phyloP scores from a whole-genome alignment of 2,797 vertebrate species.

The Labeo calbasu region DNA sequence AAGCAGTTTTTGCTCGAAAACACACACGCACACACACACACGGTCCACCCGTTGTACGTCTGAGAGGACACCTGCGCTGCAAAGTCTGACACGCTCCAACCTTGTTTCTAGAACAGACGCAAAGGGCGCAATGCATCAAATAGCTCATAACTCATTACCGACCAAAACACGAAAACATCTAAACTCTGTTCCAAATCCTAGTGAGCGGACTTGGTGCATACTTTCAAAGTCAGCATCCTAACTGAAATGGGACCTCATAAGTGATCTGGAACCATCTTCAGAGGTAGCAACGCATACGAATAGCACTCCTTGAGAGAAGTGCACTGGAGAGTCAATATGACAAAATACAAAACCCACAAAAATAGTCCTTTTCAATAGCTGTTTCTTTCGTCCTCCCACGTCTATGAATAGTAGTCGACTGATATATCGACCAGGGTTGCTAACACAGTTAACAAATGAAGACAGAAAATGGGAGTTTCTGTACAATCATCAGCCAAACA shows the following conservation, averaged over 20 bases:
- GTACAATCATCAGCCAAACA: background rate
- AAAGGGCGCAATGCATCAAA: constrained; percentile 37
- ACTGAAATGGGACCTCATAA: background rate
- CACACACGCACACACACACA: constrained; percentile 30
- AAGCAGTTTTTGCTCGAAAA: constrained; percentile 72
- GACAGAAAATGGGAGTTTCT: too few relatives aligned
- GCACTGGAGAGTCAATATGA: background rate
- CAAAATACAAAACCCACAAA: background rate
- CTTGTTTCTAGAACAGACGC: constrained; percentile 42
- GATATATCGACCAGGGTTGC: too few relatives aligned
- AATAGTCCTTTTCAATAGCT: background rate
- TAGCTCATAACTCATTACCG: constrained; percentile 48
- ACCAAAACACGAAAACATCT: constrained; percentile 14
- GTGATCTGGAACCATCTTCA: background rate
- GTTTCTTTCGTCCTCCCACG: background rate
- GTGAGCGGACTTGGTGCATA: constrained; percentile 2
- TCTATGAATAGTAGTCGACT: too few relatives aligned
- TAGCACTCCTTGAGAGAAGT: background rate
- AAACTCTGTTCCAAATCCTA: background rate
- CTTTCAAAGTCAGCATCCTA: background rate
- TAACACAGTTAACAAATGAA: too few relatives aligned
- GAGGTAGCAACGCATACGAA: background rate
- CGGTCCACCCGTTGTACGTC: constrained; percentile 54
- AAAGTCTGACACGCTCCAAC: constrained; percentile 36
- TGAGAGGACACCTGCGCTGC: constrained; percentile 54